These are phyloP conservation scores for Nephila pilipes DNA, from an alignment of 1,140 invertebrate genomes.

Conservation along the genomic window DNA sequence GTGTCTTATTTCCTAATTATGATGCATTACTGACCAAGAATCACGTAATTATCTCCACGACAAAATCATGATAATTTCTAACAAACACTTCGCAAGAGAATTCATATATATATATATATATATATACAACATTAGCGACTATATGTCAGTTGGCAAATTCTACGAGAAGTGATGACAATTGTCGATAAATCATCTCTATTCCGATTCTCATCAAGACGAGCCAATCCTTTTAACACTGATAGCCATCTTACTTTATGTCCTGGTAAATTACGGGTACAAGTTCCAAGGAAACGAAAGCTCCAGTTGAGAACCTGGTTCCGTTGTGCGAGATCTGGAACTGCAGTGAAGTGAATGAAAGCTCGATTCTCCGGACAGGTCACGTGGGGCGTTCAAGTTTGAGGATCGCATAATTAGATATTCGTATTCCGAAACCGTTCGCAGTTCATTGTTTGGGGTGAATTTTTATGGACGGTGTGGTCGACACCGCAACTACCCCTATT, in stretches of 20 bases:
- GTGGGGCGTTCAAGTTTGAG: slow-evolving; percentile 64
- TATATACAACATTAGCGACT: background rate
- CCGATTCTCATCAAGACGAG: background rate
- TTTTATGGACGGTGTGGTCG: slow-evolving; percentile 74
- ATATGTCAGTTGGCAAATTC: background rate
- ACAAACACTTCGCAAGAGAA: background rate
- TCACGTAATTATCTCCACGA: background rate
- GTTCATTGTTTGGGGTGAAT: slow-evolving; percentile 75
- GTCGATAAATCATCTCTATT: slow-evolving; percentile 10
- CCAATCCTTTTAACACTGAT: background rate
- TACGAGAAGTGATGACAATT: background rate
- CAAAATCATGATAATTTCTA: background rate
- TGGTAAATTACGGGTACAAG: background rate
- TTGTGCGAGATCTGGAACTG: slow-evolving; percentile 3
- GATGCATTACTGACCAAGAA: background rate
- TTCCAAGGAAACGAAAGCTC: background rate
- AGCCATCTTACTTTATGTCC: background rate
- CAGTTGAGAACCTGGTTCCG: background rate
- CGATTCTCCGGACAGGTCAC: slow-evolving; percentile 59
- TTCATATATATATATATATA: background rate
- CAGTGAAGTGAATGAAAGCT: slow-evolving; percentile 19
- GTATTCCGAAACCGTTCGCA: slow-evolving; percentile 71
- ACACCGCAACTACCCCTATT: slow-evolving; percentile 73
- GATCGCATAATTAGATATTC: slow-evolving; percentile 74
- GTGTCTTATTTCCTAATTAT: background rate